phyloP scores from a whole-genome alignment of 2,888 invertebrate genomes.

The Auanema sp. region DNA sequence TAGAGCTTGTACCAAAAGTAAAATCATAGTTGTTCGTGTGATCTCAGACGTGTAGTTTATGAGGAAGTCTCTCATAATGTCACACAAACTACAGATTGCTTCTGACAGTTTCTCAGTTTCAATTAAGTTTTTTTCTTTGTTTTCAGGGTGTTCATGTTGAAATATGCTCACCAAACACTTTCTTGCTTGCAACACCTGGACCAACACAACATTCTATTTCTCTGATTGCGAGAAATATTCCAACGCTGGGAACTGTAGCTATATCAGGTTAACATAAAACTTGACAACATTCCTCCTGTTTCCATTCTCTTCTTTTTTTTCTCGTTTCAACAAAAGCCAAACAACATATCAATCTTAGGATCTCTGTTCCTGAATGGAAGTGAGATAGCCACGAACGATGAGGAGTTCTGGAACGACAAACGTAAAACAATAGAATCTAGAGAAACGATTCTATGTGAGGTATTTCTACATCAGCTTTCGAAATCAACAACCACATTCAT shows the following conservation, averaged over 20 bases:
- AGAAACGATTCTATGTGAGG: conserved; percentile 35
- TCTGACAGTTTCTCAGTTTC: background rate
- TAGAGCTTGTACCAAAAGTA: too few relatives aligned
- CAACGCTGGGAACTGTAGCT: conserved; percentile 42
- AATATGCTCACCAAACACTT: conserved; percentile 36
- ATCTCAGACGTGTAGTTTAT: background rate
- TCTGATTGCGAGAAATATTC: conserved; percentile 37
- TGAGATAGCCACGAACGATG: conserved; percentile 27
- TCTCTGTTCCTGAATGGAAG: conserved; percentile 34
- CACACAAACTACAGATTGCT: too few relatives aligned
- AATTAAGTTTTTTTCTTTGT: background rate
- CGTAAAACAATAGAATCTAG: conserved; percentile 27
- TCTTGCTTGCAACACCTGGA: conserved; percentile 36
- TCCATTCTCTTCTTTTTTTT: too few relatives aligned
- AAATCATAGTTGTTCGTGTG: too few relatives aligned
- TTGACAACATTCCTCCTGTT: background rate
- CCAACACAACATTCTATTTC: conserved; percentile 37
- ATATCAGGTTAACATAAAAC: conserved; percentile 21
- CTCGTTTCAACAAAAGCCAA: background rate
- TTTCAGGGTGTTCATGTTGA: conserved; percentile 25
- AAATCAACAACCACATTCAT: background rate
- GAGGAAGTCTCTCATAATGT: too few relatives aligned
- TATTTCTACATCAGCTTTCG: background rate
- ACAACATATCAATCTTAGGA: conserved; percentile 14
- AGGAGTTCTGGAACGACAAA: conserved; percentile 25